phyloP scores from a whole-genome alignment of 2,888 invertebrate species.

The Cheiracanthium punctorium region DNA sequence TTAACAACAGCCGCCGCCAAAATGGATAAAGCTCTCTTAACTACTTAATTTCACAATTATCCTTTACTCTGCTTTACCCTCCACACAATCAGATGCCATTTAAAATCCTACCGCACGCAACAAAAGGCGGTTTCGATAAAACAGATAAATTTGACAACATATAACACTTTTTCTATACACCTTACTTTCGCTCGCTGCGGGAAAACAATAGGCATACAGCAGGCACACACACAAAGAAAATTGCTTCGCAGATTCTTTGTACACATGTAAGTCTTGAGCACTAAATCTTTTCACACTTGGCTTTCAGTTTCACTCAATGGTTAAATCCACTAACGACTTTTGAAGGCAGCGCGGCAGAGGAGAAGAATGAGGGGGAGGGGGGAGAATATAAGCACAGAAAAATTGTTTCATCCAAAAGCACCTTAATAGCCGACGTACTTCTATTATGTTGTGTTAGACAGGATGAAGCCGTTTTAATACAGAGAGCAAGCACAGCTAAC shows the following conservation, averaged over 20 bases:
- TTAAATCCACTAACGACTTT: neutral
- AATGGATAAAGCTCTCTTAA: too few relatives aligned
- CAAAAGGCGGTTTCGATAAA: neutral
- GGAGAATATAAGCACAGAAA: neutral
- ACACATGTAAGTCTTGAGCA: too few relatives aligned
- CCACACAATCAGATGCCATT: too few relatives aligned
- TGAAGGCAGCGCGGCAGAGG: too few relatives aligned
- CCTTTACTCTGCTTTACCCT: too few relatives aligned
- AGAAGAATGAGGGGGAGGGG: too few relatives aligned
- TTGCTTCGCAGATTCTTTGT: neutral
- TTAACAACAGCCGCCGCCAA: too few relatives aligned
- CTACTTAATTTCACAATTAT: too few relatives aligned
- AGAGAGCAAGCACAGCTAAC: neutral
- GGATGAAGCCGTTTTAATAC: neutral
- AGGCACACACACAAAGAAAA: neutral
- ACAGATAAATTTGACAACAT: neutral
- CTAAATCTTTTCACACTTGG: too few relatives aligned
- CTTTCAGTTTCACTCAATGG: neutral
- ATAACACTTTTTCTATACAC: neutral
- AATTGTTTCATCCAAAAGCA: neutral
- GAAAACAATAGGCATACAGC: neutral
- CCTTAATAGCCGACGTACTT: neutral
- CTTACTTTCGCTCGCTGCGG: neutral
- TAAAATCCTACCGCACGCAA: too few relatives aligned
- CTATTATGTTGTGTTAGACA: neutral